Evolutionary conservation across 1,140 invertebrate genomes (phyloP), one percentile per base, ranked within the genome.

Genomic region (Ceratosolen fusciceps): DNA sequence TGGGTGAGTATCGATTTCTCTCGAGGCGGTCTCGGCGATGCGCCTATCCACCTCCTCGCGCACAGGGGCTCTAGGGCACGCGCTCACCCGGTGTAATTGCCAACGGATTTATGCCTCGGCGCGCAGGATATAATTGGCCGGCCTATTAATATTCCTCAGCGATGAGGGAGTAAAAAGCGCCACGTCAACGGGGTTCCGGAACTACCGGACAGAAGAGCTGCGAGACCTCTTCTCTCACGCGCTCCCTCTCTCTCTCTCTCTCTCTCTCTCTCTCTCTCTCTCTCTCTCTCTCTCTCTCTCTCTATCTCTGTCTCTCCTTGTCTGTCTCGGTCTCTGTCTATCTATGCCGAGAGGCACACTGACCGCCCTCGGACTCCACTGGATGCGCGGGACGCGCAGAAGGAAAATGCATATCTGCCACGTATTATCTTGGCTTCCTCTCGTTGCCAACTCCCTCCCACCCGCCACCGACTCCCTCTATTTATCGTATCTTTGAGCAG

Each of bases 91-190:
- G 39, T 80, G 74, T 80, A 80, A 80, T 77, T 77, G 74, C 70
- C 74, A 29, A 31, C 74, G 83, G 87, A 89, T 89, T 89, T 88
- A 88, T 87, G 84, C 80, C 78, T 81, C 71, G 77, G 82, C 83
- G 83, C 81, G 83, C 83, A 83, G 84, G 84, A 85, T 87, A 88
- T 88, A 88, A 89, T 88, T 88, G 88, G 82, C 72, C 82, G 82
- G 83, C 82, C 83, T 84, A 89, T 89, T 89, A 88, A 88, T 88
- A 86, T 86, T 78, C 74, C 54, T 34, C 34, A 43, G 73, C 54
- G 54, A 65, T 68, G 77, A 65, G 67, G 62, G 62, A 26, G 75
- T 43, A 71, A 72, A 78, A 82, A 79, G 71, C 73, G 81, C 77
- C 70, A 54, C 79, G 80, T 80, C 83, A 84, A 84, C 83, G 65